Evolutionary conservation across 2,113 vertebrate genomes (phyloP).

Genomic region (Thalassoma bifasciatum): DNA sequence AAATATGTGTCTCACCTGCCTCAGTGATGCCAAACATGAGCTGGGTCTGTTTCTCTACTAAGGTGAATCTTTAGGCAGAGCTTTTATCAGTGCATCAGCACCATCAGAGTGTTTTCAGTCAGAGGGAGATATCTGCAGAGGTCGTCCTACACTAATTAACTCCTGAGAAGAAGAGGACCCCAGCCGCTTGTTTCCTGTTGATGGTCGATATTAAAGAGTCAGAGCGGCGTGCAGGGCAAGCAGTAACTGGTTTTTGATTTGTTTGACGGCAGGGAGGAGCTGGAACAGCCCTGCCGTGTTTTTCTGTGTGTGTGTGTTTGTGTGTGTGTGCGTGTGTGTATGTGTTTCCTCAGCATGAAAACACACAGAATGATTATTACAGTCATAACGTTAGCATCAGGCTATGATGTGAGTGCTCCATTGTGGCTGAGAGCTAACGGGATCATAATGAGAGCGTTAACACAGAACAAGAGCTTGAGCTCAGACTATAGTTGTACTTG

Average conservation of each 20-base stretch:
- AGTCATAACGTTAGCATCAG: conserved; percentile 64
- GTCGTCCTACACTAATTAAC: conserved; percentile 70
- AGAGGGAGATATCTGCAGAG: conserved; percentile 40
- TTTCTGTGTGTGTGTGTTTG: not conserved
- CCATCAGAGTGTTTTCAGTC: no score
- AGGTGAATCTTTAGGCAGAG: no score
- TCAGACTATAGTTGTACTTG: no score
- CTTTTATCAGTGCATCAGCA: no score
- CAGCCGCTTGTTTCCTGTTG: conserved; percentile 32
- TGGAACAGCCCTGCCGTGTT: conserved; percentile 42
- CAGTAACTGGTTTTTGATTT: conserved; percentile 77
- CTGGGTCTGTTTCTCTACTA: no score
- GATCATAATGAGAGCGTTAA: conserved; percentile 68
- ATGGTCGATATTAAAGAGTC: conserved; percentile 50
- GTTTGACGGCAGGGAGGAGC: conserved; percentile 61
- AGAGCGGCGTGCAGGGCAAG: conserved; percentile 38
- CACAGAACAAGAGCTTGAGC: not conserved
- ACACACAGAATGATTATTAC: conserved; percentile 55
- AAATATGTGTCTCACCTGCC: no score
- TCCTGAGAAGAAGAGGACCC: conserved; percentile 47
- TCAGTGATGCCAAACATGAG: no score
- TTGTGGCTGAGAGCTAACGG: conserved; percentile 67
- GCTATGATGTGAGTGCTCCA: conserved; percentile 52
- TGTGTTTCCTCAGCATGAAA: conserved; percentile 40
- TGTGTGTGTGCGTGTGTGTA: not conserved